Evolutionary conservation across 2,888 invertebrate species (phyloP), one percentile per base, ranked within the genome.

Genomic region (Conistra vaccinii): DNA sequence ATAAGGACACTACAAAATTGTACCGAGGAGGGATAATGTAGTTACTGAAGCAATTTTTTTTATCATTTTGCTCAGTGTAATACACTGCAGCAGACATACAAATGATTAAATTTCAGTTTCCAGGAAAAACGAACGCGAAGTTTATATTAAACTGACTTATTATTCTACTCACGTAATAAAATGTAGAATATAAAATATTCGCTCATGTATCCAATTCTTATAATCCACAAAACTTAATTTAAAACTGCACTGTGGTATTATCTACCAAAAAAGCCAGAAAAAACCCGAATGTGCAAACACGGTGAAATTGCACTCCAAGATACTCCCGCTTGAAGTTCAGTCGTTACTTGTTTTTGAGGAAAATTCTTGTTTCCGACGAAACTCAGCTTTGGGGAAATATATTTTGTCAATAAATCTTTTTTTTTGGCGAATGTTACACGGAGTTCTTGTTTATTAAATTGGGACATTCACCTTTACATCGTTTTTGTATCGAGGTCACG

Each of bases 401-500:
- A 42, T 42, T 63, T 75, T 70, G 72, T 73, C 72, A 68, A 82
- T 79, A 83, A 73, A 73, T 79, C 10, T 48, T 67, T 79, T 78
- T 77, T 69, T 60, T 51, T 48, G n/a, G n/a, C 6, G 53, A 81
- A 69, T 29, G 60, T 71, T 61, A 62, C 70, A 32, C 2, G 2
- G 26, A 45, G 23, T 51, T 58, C 58, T 48, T 65, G 63, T 70
- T 81, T 69, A 70, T 65, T 73, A 78, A 73, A 81, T 81, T 78
- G 78, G 69, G 73, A 53, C 42, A 68, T 67, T 73, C 69, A 77
- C 58, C 81, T 73, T 39, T 32, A 65, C 35, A 35, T 51, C 20
- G 35, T 17, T 55, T 42, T 32, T 23, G 57, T 77, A 42, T 39
- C 26, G 57, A 4, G 55, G 78, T 69, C 55, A 67, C 32, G 42